Evolutionary conservation across 2,113 vertebrate genomes (phyloP), one percentile per base, ranked within the genome.

Genomic region (Cynocephalus volans): DNA sequence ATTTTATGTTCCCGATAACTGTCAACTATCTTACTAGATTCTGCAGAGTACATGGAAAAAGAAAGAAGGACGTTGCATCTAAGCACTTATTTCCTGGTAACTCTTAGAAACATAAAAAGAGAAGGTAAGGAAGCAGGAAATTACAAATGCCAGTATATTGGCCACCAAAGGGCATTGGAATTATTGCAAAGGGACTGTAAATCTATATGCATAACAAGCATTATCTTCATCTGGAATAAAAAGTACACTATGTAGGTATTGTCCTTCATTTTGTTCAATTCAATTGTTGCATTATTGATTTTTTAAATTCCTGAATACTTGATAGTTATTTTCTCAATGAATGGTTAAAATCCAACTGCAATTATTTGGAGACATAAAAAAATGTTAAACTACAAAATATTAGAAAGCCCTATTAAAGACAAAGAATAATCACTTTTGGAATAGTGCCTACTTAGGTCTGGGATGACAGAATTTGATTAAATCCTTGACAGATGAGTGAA

Each of bases 61-160:
- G 8, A 65, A 58, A 54, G 70, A 81, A 87, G 14, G 33, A 10
- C n/a, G 17, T 58, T 79, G 0, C 50, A 75, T n/a, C 67, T 79
- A 77, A 79, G 50, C 17, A 86, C 58, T 64, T 89, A 92, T 23
- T 81, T 72, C 72, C 94, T 92, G 84, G 36, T 92, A 92, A 96
- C 72, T 75, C 76, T 88, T 33, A 56, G 60, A 84, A 90, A 95
- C 33, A 67, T 5, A 81, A 84, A 89, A 89, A 94, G 13, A 95
- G 54, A 85, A 88, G 26, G 13, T 75, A 83, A 60, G 11, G 62
- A 80, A 88, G 45, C 45, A 92, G 31, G 24, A 82, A 94, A 13
- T 92, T 83, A 82, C 4, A 95, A 85, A 75, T 45, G 23, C 4
- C 3, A 31, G 8, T 24, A 12, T 60, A 11, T 65, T 28, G 84